Evolutionary conservation across 2,888 invertebrate species (phyloP).

Genomic region (Drosophila maculinotata): DNA sequence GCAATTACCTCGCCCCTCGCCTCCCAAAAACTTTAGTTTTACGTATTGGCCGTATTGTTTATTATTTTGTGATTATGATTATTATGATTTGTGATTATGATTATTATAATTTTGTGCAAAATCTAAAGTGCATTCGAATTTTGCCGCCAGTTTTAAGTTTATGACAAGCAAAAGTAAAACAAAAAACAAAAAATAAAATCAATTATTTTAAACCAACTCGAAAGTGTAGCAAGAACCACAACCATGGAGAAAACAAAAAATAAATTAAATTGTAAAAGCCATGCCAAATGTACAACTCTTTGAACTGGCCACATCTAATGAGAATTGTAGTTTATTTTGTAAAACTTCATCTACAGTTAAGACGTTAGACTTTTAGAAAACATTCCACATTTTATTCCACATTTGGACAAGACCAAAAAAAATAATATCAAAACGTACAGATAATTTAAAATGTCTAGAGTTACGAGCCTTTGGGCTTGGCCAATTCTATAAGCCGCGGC

Average conservation of each 20-base stretch:
- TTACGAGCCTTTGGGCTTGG: constrained; percentile 84
- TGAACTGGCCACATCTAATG: constrained; percentile 44
- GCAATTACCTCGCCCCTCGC: constrained; percentile 54
- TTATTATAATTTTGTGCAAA: constrained; percentile 55
- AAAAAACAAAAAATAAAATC: constrained; percentile 30
- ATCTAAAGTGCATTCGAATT: constrained; percentile 32
- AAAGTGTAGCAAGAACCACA: constrained; percentile 35
- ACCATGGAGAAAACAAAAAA: constrained; percentile 33
- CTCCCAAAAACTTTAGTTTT: constrained; percentile 39
- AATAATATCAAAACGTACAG: constrained; percentile 12
- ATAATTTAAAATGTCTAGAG: not conserved
- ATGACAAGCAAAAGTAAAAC: constrained; percentile 31
- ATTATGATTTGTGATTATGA: constrained; percentile 36
- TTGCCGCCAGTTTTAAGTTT: constrained; percentile 26
- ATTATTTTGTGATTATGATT: constrained; percentile 55
- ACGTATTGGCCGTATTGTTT: constrained; percentile 57
- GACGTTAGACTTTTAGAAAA: constrained; percentile 3
- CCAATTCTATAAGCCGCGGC: constrained; percentile 85
- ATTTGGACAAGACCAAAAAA: constrained; percentile 24
- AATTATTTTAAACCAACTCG: constrained; percentile 29
- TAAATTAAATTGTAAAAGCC: constrained; percentile 28
- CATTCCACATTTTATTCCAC: constrained; percentile 25
- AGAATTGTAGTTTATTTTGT: not conserved
- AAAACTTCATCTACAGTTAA: not conserved
- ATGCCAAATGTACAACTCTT: constrained; percentile 11